Conservation (phyloP, 2,888 invertebrate genomes). For the Acleris laterana region DNA sequence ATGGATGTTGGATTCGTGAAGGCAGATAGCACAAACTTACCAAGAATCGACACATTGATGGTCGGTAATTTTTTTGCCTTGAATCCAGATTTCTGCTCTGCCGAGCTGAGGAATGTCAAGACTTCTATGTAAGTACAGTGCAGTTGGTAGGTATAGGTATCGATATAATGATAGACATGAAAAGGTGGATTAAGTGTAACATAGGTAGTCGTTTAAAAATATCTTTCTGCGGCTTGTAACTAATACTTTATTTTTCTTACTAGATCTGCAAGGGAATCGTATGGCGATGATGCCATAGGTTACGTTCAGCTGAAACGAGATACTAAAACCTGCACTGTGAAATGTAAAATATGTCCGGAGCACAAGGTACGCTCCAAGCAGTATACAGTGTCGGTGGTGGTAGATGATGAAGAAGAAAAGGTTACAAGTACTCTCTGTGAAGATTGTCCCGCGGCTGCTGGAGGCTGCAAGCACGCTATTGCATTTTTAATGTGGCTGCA, state of each 20-base stretch:
- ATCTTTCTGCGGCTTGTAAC: too few relatives aligned
- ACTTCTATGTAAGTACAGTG: conserved; percentile 2
- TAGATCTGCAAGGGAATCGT: conserved; percentile 7
- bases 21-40: neutral
- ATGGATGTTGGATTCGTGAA: neutral
- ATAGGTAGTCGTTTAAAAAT: too few relatives aligned
- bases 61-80: neutral
- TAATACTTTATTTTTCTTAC: too few relatives aligned
- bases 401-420: neutral
- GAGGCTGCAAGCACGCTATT: conserved; percentile 1
- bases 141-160: neutral
- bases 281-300: conserved; percentile 2
- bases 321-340: neutral
- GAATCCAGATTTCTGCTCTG: neutral
- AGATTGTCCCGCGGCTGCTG: conserved; percentile 3
- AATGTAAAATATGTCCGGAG: neutral
- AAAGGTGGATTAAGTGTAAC: too few relatives aligned
- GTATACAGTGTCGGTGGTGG: neutral
- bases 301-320: conserved; percentile 1
- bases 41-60: conserved; percentile 2
- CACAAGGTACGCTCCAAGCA: neutral
- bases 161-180: too few relatives aligned
- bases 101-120: conserved; percentile 2
- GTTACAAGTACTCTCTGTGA: neutral
- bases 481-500: conserved; percentile 26